A percentile compares a stretch with the other conserved stretches of the same genome.
Conservation (phyloP, 2,113 vertebrate species). For the Xenopus laevis region DNA sequence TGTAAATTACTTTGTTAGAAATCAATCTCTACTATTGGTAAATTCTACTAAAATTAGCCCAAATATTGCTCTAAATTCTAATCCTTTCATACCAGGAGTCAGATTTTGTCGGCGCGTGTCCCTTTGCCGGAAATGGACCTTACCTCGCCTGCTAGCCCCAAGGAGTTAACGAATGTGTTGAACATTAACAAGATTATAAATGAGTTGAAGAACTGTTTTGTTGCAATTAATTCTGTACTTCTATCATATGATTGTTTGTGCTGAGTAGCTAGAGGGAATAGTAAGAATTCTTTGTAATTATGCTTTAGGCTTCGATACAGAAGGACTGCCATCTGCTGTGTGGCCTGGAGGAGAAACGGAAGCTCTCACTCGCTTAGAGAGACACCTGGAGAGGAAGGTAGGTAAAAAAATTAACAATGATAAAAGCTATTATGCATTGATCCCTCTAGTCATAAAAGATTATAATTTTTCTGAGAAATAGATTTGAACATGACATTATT, state of each 20-base stretch:
- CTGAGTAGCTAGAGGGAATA: background rate
- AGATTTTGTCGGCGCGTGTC: constrained; percentile 38
- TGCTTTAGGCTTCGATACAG: constrained; percentile 85
- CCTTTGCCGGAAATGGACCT: constrained; percentile 41
- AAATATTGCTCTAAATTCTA: constrained; percentile 26
- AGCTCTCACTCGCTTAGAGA: constrained; percentile 86
- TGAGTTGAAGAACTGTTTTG: background rate
- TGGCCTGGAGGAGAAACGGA: constrained; percentile 95
- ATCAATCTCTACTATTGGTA: background rate
- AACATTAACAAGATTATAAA: constrained; percentile 9
- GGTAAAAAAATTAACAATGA: background rate
- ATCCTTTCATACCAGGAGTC: constrained; percentile 33
- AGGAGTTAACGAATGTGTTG: constrained; percentile 35
- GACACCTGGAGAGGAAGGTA: constrained; percentile 92
- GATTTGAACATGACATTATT: too few species aligned
- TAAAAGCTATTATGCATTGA: too few species aligned
- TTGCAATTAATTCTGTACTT: constrained; percentile 1
- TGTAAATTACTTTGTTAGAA: constrained; percentile 1
- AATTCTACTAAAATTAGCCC: constrained; percentile 6
- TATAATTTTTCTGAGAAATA: too few species aligned
- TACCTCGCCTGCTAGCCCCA: constrained; percentile 27
- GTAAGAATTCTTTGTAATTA: constrained; percentile 32
- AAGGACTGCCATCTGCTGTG: constrained; percentile 80
- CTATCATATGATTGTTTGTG: background rate
- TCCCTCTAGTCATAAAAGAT: too few species aligned